Conservation (phyloP, 1,140 invertebrate species). For the Druon quercuslanigerum region DNA sequence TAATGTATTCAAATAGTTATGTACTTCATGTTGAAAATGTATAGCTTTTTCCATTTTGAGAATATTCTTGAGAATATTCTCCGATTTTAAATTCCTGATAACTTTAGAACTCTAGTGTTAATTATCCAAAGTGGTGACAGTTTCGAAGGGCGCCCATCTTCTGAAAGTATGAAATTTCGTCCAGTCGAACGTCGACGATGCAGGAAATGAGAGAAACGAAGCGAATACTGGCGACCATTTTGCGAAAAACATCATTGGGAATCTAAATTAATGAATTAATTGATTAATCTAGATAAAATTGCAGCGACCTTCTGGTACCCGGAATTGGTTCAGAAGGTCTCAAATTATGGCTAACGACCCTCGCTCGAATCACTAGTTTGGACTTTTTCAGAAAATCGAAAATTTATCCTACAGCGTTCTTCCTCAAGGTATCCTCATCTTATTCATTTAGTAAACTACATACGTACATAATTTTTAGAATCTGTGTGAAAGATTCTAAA, state of each 20-base stretch:
- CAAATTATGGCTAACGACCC: background rate
- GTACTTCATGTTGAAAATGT: too few species aligned
- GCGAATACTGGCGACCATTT: background rate
- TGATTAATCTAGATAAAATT: background rate
- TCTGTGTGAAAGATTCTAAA: slow-evolving; percentile 35
- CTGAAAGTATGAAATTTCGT: slow-evolving; percentile 5
- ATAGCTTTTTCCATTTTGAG: too few species aligned
- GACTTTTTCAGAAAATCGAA: slow-evolving; percentile 1
- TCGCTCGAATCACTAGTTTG: slow-evolving; percentile 1
- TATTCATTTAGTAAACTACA: background rate
- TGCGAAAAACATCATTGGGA: background rate
- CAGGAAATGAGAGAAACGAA: slow-evolving; percentile 22
- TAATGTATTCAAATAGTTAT: too few species aligned
- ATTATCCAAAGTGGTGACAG: slow-evolving; percentile 39
- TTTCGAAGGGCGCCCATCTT: slow-evolving; percentile 2
- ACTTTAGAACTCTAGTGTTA: background rate
- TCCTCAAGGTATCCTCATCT: background rate
- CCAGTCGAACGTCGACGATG: background rate
- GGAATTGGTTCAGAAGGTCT: slow-evolving; percentile 8
- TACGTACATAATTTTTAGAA: background rate
- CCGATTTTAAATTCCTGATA: background rate
- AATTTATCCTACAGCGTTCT: background rate
- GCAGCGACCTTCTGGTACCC: background rate
- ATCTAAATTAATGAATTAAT: slow-evolving; percentile 2
- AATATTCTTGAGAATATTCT: too few species aligned